A percentile compares a stretch with the other conserved stretches of the same genome.
Conservation (phyloP, 2,113 vertebrate species). For the Dromaius novaehollandiae region DNA sequence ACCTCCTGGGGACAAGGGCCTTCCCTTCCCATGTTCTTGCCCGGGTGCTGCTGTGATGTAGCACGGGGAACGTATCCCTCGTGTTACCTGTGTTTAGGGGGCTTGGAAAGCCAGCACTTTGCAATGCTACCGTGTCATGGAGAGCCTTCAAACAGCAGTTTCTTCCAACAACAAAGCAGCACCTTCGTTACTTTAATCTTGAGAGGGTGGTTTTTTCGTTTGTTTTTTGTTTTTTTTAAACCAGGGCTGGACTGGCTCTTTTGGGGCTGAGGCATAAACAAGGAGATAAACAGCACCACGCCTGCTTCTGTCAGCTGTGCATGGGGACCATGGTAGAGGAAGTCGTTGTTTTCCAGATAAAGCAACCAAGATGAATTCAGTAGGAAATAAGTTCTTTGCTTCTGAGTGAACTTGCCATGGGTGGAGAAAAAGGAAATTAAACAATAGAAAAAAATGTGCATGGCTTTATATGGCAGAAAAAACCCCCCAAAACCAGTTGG, state of each 20-base stretch:
- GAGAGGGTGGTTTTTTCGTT: neutral
- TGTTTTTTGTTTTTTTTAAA: neutral
- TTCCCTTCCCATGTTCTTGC: neutral
- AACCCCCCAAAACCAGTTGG: neutral
- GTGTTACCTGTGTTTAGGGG: neutral
- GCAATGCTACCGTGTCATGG: conserved; percentile 1
- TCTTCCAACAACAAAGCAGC: conserved; percentile 32
- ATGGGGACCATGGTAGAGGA: neutral
- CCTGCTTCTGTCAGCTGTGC: neutral
- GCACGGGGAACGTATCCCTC: neutral
- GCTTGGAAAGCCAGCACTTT: neutral
- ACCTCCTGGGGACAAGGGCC: fast-evolving
- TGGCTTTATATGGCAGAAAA: neutral
- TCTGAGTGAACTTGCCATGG: conserved; percentile 46
- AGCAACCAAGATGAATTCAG: conserved; percentile 43
- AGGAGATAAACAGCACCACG: neutral
- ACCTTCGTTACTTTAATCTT: conserved; percentile 28
- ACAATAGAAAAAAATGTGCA: conserved; percentile 31
- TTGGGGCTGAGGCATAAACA: neutral
- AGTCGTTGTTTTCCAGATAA: conserved; percentile 57
- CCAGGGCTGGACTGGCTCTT: neutral
- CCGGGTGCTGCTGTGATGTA: neutral
- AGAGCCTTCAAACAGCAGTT: conserved; percentile 4
- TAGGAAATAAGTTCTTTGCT: conserved; percentile 64
- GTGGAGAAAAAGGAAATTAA: conserved; percentile 71